Percentiles rank a stretch among this genome's conserved stretches.
These are phyloP conservation scores for Intoshia linei DNA, from an alignment of 1,140 invertebrate genomes.

Conservation along the genomic window DNA sequence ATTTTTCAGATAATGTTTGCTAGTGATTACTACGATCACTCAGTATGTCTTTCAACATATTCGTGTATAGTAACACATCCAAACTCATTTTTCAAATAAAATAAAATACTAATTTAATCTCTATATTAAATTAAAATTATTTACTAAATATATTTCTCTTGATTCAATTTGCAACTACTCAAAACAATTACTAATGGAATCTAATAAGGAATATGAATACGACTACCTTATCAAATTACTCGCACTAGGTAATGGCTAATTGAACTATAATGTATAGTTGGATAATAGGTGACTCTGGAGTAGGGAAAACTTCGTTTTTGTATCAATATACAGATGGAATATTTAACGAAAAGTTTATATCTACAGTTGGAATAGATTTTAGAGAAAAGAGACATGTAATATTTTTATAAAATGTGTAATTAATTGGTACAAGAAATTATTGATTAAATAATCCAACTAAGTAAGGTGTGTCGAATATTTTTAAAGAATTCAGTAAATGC, in stretches of 20 bases:
- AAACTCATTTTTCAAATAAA: too few species aligned
- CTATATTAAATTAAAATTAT: not conserved
- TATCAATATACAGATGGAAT: slow-evolving; percentile 71
- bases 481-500: too few species aligned
- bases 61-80: too few species aligned
- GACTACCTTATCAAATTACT: slow-evolving; percentile 83
- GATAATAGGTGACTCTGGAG: slow-evolving; percentile 20
- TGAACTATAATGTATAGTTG: not conserved
- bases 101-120: not conserved
- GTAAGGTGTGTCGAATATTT: too few species aligned
- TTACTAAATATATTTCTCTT: not conserved
- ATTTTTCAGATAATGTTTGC: too few species aligned
- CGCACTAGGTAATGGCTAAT: slow-evolving; percentile 37
- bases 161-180: not conserved
- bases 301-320: slow-evolving; percentile 23
- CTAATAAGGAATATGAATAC: slow-evolving; percentile 30
- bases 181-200: not conserved
- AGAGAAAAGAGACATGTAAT: slow-evolving; percentile 67
- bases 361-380: slow-evolving; percentile 86
- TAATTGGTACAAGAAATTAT: not conserved
- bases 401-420: slow-evolving; percentile 6
- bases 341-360: slow-evolving; percentile 64
- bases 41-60: too few species aligned
- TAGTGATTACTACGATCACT: too few species aligned
- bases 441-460: not conserved